Percentiles rank a stretch among this genome's conserved stretches.
Evolutionary conservation across 2,888 invertebrate species (phyloP).

Genomic region (Serrognathus titanus): DNA sequence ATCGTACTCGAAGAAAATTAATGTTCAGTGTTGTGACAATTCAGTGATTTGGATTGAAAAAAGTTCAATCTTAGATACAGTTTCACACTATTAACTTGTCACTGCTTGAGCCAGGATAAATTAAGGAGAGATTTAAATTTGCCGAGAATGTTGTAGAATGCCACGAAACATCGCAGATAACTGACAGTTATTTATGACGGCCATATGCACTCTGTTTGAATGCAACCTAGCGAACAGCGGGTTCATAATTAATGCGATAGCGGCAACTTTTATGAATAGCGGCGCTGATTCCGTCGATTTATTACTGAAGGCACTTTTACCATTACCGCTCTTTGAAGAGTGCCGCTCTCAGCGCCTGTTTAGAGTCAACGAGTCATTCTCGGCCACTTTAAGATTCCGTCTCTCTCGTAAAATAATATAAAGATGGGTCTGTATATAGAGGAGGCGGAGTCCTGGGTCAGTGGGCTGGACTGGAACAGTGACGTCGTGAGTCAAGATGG

Average conservation of each 20-base stretch:
- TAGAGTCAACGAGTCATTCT: conserved; percentile 39
- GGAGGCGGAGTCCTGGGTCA: conserved; percentile 53
- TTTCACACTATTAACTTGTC: conserved; percentile 36
- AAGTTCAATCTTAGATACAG: no score
- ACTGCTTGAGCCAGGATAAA: conserved; percentile 30
- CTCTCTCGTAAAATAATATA: conserved; percentile 41
- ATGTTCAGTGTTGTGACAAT: no score
- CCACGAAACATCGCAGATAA: conserved; percentile 37
- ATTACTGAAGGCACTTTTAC: conserved; percentile 47
- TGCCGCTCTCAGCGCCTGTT: conserved; percentile 37
- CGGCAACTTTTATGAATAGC: conserved; percentile 50
- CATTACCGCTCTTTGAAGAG: conserved; percentile 42
- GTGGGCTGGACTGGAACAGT: conserved; percentile 55
- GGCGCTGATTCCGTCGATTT: conserved; percentile 48
- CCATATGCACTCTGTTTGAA: conserved; percentile 44
- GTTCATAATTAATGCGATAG: conserved; percentile 48
- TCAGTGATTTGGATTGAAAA: no score
- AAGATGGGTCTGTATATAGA: conserved; percentile 51
- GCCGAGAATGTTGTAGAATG: conserved; percentile 43
- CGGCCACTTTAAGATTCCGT: conserved; percentile 27
- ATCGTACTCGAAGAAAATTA: no score
- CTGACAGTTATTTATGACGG: conserved; percentile 47
- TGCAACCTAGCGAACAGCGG: conserved; percentile 34
- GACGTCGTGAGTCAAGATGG: conserved; percentile 56
- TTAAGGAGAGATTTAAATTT: conserved; percentile 39